phyloP scores from a whole-genome alignment of 2,113 vertebrate genomes.

The Malurus cyaneus region DNA sequence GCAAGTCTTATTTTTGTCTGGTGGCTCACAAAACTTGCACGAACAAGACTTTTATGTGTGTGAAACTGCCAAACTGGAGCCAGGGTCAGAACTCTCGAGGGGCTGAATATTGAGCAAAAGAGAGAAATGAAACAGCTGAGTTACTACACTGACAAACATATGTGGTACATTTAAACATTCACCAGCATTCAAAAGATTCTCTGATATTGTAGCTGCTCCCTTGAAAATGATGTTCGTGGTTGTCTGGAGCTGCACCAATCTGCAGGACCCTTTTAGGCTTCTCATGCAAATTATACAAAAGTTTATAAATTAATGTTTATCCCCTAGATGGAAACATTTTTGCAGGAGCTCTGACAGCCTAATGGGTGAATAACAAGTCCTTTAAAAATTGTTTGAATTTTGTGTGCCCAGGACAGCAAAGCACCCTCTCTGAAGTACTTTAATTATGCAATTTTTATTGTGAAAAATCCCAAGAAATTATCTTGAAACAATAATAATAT shows the following conservation, averaged over 20 bases:
- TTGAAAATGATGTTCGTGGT: neutral
- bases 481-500: neutral
- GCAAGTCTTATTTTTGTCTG: neutral
- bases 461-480: neutral
- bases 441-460: neutral
- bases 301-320: neutral
- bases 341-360: neutral
- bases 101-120: constrained; percentile 2
- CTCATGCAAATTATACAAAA: neutral
- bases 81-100: neutral
- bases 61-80: constrained; percentile 30
- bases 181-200: neutral
- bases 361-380: neutral
- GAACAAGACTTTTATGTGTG: constrained; percentile 5
- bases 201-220: neutral
- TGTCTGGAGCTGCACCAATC: neutral
- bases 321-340: neutral
- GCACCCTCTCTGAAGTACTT: neutral
- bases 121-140: constrained; percentile 39
- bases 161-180: neutral
- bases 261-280: neutral
- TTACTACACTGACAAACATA: constrained; percentile 14
- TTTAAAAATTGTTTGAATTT: neutral
- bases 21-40: neutral
- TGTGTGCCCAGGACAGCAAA: neutral